Conservation (phyloP, 2,113 vertebrate species). For the Coptodon bakossiorum region DNA sequence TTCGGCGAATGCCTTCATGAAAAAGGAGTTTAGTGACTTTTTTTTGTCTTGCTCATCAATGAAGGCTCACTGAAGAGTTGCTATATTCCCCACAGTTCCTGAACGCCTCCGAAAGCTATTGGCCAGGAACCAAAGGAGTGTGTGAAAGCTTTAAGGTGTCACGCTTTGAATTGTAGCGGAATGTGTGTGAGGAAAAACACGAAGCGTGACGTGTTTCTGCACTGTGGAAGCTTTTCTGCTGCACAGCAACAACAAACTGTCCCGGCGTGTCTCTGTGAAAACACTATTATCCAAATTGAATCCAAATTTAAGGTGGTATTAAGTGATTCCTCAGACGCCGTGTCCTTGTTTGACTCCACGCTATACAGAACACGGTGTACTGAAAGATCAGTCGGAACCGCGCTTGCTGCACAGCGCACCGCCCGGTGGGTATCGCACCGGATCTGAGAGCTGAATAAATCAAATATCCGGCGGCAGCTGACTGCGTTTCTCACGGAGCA, state of each 20-base stretch:
- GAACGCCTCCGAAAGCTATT: constrained; percentile 38
- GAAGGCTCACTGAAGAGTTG: rapidly evolving
- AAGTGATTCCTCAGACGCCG: constrained; percentile 17
- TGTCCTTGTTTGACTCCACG: constrained; percentile 64
- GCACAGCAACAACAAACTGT: rapidly evolving
- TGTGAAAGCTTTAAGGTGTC: constrained; percentile 37
- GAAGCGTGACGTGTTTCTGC: neutral
- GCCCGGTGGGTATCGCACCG: neutral
- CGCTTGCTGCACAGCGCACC: neutral
- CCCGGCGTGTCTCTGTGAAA: neutral
- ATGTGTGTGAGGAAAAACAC: neutral
- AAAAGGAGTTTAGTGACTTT: neutral
- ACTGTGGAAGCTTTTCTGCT: neutral
- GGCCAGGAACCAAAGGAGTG: neutral
- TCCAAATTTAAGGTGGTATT: constrained; percentile 42
- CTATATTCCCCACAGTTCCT: neutral
- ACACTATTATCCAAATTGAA: neutral
- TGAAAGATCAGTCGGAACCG: constrained; percentile 2
- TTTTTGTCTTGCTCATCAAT: neutral
- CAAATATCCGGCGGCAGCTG: neutral
- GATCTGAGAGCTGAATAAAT: constrained; percentile 11
- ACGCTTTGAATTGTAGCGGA: constrained; percentile 4
- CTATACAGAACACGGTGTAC: constrained; percentile 58
- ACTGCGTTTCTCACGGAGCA: neutral
- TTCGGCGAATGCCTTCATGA: neutral